A percentile compares a stretch with the other conserved stretches of the same genome.
Evolutionary conservation across 2,113 vertebrate genomes (phyloP).

Genomic region (Laterallus jamaicensis): DNA sequence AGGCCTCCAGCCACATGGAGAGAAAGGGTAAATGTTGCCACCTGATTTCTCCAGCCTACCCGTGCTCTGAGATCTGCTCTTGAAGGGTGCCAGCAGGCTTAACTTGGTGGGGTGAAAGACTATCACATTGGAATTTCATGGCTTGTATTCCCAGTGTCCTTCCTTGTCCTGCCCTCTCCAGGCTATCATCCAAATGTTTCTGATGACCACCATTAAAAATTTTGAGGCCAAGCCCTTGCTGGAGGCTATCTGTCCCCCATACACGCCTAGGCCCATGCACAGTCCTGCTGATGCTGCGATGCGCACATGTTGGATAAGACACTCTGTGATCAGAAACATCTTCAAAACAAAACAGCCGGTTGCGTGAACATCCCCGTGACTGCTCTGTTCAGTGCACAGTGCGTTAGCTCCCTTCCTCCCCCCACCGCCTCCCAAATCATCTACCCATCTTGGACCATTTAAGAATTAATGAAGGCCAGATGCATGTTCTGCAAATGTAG

Average conservation of each 20-base stretch:
- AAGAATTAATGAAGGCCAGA: conserved; percentile 67
- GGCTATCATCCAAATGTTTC: not conserved
- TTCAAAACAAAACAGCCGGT: not conserved
- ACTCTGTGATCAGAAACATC: not conserved
- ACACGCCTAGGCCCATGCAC: accelerated
- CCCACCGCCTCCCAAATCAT: not conserved
- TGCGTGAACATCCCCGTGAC: not conserved
- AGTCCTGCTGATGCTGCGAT: accelerated
- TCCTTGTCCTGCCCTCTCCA: not conserved
- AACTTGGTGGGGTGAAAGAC: not conserved
- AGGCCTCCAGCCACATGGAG: not conserved
- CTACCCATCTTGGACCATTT: conserved; percentile 47
- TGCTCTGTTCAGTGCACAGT: not conserved
- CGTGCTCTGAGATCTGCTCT: not conserved
- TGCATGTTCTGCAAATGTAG: conserved; percentile 45
- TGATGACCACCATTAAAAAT: not conserved
- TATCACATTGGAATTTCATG: not conserved
- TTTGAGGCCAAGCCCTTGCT: not conserved
- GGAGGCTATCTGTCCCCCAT: not conserved
- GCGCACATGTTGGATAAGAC: not conserved
- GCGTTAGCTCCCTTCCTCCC: not conserved
- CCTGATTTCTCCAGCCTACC: not conserved
- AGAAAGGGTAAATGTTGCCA: not conserved
- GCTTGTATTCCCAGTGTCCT: not conserved
- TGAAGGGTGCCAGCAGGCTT: not conserved